Conservation (phyloP, 2,888 invertebrate genomes). For the Rhogogaster chlorosoma region DNA sequence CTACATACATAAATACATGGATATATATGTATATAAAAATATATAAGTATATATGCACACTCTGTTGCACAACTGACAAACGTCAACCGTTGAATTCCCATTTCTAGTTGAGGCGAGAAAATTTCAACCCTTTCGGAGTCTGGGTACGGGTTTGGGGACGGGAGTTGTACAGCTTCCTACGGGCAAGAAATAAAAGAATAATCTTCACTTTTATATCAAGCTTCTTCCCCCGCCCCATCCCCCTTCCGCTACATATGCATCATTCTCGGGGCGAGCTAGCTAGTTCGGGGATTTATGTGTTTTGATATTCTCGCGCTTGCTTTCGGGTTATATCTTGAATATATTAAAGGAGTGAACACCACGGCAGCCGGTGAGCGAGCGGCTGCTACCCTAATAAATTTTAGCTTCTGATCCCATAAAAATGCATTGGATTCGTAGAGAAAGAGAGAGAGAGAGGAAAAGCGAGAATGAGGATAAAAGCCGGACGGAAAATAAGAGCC, state of each 20-base stretch:
- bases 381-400: conserved; percentile 70
- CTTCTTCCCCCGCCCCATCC: not conserved
- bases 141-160: not conserved
- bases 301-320: conserved; percentile 66
- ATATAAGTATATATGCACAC: not conserved
- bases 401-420: conserved; percentile 71
- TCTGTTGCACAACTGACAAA: conserved; percentile 21
- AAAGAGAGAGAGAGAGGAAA: conserved; percentile 54
- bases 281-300: conserved; percentile 67
- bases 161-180: not conserved
- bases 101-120: conserved; percentile 20
- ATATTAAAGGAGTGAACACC: conserved; percentile 62
- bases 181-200: conserved; percentile 39
- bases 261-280: conserved; percentile 42
- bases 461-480: conserved; percentile 62
- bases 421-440: conserved; percentile 71
- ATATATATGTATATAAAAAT: not conserved
- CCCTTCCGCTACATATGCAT: conserved; percentile 44
- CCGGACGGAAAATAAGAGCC: conserved; percentile 56
- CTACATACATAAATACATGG: not conserved
- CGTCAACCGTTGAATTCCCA: conserved; percentile 25
- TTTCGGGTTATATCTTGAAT: conserved; percentile 65
- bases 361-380: conserved; percentile 59
- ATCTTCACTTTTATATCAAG: conserved; percentile 39
- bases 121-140: conserved; percentile 9